Evolutionary conservation across 2,113 vertebrate species (phyloP).

Genomic region (Leiothrix lutea): DNA sequence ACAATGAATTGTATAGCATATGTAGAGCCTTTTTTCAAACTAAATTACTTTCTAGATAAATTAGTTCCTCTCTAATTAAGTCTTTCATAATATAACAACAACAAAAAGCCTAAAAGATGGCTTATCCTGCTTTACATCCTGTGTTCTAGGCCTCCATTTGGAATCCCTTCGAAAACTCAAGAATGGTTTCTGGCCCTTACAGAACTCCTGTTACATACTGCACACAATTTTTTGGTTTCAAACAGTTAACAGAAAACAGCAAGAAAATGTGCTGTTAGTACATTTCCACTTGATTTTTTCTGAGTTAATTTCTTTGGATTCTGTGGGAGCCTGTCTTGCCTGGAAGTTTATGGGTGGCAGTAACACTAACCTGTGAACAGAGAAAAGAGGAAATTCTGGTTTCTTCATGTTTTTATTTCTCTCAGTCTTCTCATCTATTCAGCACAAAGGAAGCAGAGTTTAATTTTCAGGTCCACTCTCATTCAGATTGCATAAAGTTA

Average conservation of each 20-base stretch:
- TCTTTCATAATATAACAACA: background rate
- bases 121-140: background rate
- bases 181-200: background rate
- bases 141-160: background rate
- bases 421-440: background rate
- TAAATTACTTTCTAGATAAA: background rate
- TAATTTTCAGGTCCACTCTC: background rate
- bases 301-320: background rate
- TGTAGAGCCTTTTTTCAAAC: background rate
- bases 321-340: background rate
- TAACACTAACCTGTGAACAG: background rate
- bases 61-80: background rate
- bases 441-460: background rate
- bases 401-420: background rate
- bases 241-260: background rate
- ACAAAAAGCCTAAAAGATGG: accelerated
- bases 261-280: background rate
- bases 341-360: background rate
- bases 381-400: background rate
- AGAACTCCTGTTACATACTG: background rate
- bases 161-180: background rate
- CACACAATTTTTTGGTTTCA: background rate
- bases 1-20: background rate
- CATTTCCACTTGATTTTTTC: background rate
- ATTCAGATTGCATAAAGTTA: background rate